Base-by-base conservation (phyloP, 92 coral and sea anemone genomes). In the Phenganax subtilis region DNA sequence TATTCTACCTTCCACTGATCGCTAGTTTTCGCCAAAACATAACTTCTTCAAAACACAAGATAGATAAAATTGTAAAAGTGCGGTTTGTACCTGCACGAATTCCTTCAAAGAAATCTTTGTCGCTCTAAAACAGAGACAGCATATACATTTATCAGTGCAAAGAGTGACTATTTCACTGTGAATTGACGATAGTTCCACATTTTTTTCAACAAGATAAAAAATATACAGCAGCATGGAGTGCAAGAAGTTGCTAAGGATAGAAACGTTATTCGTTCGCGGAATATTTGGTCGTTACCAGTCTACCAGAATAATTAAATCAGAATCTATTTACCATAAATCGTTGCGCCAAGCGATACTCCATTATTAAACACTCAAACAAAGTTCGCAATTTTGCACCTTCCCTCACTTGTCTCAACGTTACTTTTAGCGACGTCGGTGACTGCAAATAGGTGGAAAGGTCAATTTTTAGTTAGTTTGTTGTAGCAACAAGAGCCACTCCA, bases 61-160 rank as follows among this genome's bases (percentile, higher is more conserved):
- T 1, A 37, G 47, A 37, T 37, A 37, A 1, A 5, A 37, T 5
- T 37, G 5, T 37, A 37, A 37, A 37, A 37, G 3, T 37, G 47
- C 47, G 5, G 47, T 37, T 37, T 37, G 5, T 83, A 91, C 97
- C 94, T n/a, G 98, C 97, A 83, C 98, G 88, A n/a, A 93, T 91
- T 70, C 98, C 98, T 87, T 93, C 98, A 80, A 87, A 93, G 72
- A 93, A 93, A 80, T 93, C 98, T 76, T 91, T 90, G 71, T 91
- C 92, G 76, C 86, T 93, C 98, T 93, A 75, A 31, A 72, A 57
- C 14, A 51, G 20, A 12, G 37, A 78, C 25, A 17, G 20, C 37
- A 70, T 54, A 3, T 37, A 0, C 25, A 69, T 65, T 53, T 9
- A 17, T 37, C 1, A 75, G 15, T 53, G 14, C 78, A 82, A 17